Evolutionary conservation across 1,140 invertebrate genomes (phyloP), one percentile per base, ranked within the genome.

Genomic region (Drosophila sucinea): DNA sequence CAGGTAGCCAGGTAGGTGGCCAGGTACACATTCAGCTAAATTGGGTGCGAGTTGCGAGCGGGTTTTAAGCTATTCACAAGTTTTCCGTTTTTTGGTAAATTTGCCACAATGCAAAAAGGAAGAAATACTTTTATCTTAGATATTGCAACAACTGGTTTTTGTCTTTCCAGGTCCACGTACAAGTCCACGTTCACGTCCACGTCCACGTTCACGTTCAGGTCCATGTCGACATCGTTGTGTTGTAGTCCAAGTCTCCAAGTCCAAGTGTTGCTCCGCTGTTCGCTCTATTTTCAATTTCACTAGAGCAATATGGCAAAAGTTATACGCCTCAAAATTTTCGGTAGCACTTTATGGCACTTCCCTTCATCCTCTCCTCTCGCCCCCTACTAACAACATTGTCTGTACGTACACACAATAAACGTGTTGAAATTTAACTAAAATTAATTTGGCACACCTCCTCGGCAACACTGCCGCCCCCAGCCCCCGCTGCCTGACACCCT

Each of bases 281-380:
- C 29, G 60, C 60, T 38, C 65, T 71, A 17, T 17, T 68, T 81
- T 78, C 74, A 63, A 68, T 71, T 71, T 69, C 44, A 64, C 38
- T 38, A 33, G 70, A 71, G 60, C 74, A 84, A 83, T 84, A 77
- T 73, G 81, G 73, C 73, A 81, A 85, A 84, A 84, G 81, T 84
- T 84, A 67, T 67, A 54, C 57, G 64, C 54, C 77, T 62, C 73
- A 73, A 68, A 74, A 70, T 80, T 68, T 77, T 72, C 41, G 62
- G 54, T 72, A 67, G 44, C 27, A 69, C 56, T 67, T 69, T 71
- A 38, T 32, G 41, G 58, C 33, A 40, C 25, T 2, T 60, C 40
- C 44, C 10, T 27, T 25, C 30, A n/a, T 44, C 60, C 23, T 27
- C 17, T 10, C 0, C 25, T n/a, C 41, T 7, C 3, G 44, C 23